These are phyloP conservation scores for Drosophila orosa DNA, from an alignment of 1,140 invertebrate genomes.

Conservation along the genomic window DNA sequence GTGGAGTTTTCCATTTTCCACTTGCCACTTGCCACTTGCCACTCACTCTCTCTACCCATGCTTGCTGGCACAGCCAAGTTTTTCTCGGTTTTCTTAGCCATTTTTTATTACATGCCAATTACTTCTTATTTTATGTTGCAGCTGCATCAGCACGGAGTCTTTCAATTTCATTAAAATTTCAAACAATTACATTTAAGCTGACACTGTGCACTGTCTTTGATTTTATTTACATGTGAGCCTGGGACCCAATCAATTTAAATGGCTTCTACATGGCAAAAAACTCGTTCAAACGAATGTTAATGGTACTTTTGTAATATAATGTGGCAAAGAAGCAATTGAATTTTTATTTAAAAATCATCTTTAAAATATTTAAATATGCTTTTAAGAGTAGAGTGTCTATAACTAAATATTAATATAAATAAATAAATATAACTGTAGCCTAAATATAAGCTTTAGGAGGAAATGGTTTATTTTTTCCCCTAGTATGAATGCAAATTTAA, in stretches of 20 bases:
- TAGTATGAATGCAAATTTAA: not conserved
- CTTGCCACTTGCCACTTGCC: conserved; percentile 6
- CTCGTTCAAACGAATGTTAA: not conserved
- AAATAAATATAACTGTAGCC: no score
- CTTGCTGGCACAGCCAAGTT: conserved; percentile 6
- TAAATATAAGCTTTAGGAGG: no score
- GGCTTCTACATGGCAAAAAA: not conserved
- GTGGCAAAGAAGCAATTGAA: not conserved
- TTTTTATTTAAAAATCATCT: not conserved
- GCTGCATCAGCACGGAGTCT: conserved; percentile 43
- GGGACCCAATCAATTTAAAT: conserved; percentile 30
- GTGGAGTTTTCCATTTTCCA: conserved; percentile 38
- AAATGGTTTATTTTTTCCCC: no score
- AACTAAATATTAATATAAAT: no score
- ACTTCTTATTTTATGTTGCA: conserved; percentile 66
- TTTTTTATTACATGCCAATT: conserved; percentile 77
- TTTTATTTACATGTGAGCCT: conserved; percentile 42
- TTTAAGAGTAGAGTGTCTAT: no score
- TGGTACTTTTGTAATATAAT: not conserved
- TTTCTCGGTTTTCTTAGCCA: conserved; percentile 32
- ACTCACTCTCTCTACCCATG: not conserved
- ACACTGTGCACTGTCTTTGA: conserved; percentile 38
- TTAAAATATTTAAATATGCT: not conserved
- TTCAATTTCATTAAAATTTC: conserved; percentile 77
- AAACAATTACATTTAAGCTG: conserved; percentile 59